Evolutionary conservation across 2,797 vertebrate species (phyloP), one percentile per base, ranked within the genome.

Genomic region (Epinephelus awoara): DNA sequence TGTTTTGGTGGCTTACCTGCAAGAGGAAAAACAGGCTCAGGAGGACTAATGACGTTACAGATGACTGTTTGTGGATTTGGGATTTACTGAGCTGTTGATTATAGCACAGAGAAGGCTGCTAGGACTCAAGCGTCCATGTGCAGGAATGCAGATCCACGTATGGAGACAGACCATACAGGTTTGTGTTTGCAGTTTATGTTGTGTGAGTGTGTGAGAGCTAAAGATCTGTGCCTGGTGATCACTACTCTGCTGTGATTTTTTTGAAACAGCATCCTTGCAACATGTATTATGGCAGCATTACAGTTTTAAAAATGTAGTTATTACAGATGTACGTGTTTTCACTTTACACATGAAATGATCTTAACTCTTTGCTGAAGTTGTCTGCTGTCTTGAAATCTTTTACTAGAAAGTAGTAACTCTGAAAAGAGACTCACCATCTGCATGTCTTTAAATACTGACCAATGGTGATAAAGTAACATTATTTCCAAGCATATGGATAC

Each of bases 141-240:
- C 67, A 70, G 75, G 74, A 86, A 87, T 85, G 79, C 64, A 65
- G 68, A 64, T 61, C 66, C 59, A 46, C 70, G 67, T 57, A 52
- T 83, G 84, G 77, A 89, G 40, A 3, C 29, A 40, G 67, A 61
- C 8, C 40, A 25, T 51, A 46, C 88, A 92, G 92, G 93, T 93
- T 79, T n/a, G 90, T 84, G 58, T 66, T 23, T 50, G 17, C 62
- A 38, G 2, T 40, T 67, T 10, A 14, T 65, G 54, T 42, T 23
- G 19, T 25, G 11, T 40, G 25, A 7, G 14, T 50, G 12, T 25
- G 13, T 29, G 51, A 63, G 50, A 54, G 49, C 7, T 40, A 23
- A 19, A 40, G n/a, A 58, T 58, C 38, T 27, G 3, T 66, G 25
- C 23, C 5, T 25, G 14, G 9, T 65, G 21, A 58, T 57, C 10